These are phyloP conservation scores for Glareola pratincola DNA, from an alignment of 2,113 vertebrate species.

Conservation along the genomic window DNA sequence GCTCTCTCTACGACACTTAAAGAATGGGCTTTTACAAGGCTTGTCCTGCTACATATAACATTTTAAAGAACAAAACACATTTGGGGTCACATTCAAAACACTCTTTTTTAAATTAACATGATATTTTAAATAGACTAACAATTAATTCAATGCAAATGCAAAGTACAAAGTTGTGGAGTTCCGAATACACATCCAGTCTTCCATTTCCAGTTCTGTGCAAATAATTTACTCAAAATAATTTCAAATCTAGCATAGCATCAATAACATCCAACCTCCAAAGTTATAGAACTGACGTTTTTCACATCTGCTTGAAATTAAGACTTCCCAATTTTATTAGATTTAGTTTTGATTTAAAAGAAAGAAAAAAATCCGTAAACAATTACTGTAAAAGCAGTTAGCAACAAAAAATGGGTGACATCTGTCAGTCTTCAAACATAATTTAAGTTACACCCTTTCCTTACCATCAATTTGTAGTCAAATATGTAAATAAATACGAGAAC, in stretches of 20 bases:
- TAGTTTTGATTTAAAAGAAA: neutral
- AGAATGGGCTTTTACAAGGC: neutral
- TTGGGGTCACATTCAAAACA: neutral
- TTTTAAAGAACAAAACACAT: neutral
- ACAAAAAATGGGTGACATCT: neutral
- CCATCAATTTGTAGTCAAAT: constrained; percentile 41
- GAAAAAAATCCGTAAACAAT: neutral
- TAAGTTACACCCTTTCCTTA: neutral
- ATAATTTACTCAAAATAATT: neutral
- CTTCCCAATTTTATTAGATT: neutral
- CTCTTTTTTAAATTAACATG: neutral
- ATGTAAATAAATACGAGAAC: constrained; percentile 49
- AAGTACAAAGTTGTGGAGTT: neutral
- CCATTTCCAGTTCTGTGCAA: neutral
- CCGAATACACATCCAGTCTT: neutral
- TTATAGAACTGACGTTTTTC: neutral
- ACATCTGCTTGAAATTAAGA: neutral
- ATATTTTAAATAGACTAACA: neutral
- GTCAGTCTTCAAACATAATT: constrained; percentile 12
- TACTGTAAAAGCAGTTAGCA: constrained; percentile 9
- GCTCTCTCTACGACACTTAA: neutral
- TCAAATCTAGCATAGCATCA: neutral
- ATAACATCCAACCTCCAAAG: neutral
- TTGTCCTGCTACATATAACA: neutral
- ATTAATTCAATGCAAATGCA: neutral